phyloP scores from a whole-genome alignment of 2,888 invertebrate species.

The Caenorhabditis doughertyi region DNA sequence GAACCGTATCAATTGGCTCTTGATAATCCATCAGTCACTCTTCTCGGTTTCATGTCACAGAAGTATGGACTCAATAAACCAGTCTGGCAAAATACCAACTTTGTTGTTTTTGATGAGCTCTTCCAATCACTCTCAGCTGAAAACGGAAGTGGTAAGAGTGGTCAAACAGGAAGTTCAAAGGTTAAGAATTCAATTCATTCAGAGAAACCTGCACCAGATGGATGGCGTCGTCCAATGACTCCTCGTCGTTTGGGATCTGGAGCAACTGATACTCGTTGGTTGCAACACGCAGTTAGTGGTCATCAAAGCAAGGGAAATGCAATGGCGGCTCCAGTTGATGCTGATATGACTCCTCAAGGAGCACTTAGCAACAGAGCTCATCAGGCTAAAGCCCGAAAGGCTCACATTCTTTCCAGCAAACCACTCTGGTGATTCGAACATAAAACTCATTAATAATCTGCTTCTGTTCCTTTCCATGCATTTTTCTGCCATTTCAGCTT shows the following conservation, averaged over 20 bases:
- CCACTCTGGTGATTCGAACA: constrained; percentile 78
- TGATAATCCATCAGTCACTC: constrained; percentile 93
- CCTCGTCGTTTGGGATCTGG: constrained; percentile 76
- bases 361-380: constrained; percentile 77
- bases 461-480: constrained; percentile 13
- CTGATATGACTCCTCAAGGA: constrained; percentile 78
- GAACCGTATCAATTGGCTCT: constrained; percentile 87
- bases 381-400: constrained; percentile 77
- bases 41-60: constrained; percentile 90
- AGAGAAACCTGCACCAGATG: constrained; percentile 77
- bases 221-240: constrained; percentile 79
- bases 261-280: constrained; percentile 75
- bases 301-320: constrained; percentile 76
- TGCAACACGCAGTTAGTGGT: constrained; percentile 76
- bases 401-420: constrained; percentile 79
- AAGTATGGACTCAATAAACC: constrained; percentile 88
- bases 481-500: constrained; percentile 42
- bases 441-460: background rate
- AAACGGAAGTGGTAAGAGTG: constrained; percentile 61
- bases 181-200: background rate
- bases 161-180: background rate
- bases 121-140: constrained; percentile 84
- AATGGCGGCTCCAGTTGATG: constrained; percentile 74
- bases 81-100: constrained; percentile 92
- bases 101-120: constrained; percentile 91